These are phyloP conservation scores for Archocentrus centrarchus DNA, from an alignment of 2,113 vertebrate genomes.

Conservation along the genomic window DNA sequence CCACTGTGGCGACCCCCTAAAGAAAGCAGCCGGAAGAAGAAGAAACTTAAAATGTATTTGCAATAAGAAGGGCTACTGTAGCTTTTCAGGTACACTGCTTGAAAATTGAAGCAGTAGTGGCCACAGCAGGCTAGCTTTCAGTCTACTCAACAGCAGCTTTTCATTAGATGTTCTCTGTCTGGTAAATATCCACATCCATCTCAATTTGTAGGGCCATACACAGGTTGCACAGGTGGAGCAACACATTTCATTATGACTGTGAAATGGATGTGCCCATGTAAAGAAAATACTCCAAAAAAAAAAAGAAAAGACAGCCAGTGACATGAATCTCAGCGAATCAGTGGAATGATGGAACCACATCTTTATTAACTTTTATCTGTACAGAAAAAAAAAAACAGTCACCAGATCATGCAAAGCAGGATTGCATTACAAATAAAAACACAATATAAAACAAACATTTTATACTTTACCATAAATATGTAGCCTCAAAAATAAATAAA, in stretches of 20 bases:
- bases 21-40: background rate
- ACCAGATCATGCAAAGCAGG: slow-evolving; percentile 85
- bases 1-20: background rate
- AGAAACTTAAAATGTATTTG: background rate
- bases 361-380: slow-evolving; percentile 83
- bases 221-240: background rate
- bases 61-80: too few species aligned
- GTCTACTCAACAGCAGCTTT: background rate
- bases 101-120: background rate
- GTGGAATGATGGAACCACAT: slow-evolving; percentile 78
- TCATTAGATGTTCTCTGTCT: background rate
- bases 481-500: slow-evolving; percentile 74
- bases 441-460: slow-evolving; percentile 79
- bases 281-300: background rate
- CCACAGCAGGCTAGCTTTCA: background rate
- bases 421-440: slow-evolving; percentile 79
- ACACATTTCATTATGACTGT: background rate
- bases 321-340: slow-evolving; percentile 53
- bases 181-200: background rate
- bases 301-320: background rate
- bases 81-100: background rate
- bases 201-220: background rate
- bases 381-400: slow-evolving; percentile 74
- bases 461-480: slow-evolving; percentile 75
- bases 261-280: background rate